phyloP scores from a whole-genome alignment of 2,888 invertebrate genomes.

The Drosophila silvestris region DNA sequence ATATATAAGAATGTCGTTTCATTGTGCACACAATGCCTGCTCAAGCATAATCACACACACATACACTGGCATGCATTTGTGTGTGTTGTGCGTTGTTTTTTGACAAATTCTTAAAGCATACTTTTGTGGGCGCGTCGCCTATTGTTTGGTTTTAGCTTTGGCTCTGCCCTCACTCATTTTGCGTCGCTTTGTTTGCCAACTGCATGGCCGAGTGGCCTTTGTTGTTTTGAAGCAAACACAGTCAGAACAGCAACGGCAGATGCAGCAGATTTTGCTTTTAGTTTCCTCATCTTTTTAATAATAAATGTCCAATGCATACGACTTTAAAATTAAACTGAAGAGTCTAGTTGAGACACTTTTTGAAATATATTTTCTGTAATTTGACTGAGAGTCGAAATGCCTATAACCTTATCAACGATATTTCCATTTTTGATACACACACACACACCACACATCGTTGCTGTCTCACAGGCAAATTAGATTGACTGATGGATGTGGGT shows the following conservation, averaged over 20 bases:
- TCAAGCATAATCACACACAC: slow-evolving; percentile 27
- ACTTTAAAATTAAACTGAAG: slow-evolving; percentile 34
- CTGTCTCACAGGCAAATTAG: slow-evolving; percentile 71
- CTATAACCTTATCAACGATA: slow-evolving; percentile 71
- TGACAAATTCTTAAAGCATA: slow-evolving; percentile 69
- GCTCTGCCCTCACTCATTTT: slow-evolving; percentile 37
- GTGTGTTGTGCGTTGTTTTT: slow-evolving; percentile 20
- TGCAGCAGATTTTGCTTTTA: slow-evolving; percentile 14
- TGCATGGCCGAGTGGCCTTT: slow-evolving; percentile 70
- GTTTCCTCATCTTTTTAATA: slow-evolving; percentile 59
- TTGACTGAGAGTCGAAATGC: slow-evolving; percentile 43
- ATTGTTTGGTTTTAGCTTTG: slow-evolving; percentile 60
- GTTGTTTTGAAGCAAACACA: slow-evolving; percentile 46
- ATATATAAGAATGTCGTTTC: slow-evolving; percentile 28
- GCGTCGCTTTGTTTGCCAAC: slow-evolving; percentile 65
- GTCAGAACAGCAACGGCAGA: slow-evolving; percentile 19
- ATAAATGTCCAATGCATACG: slow-evolving; percentile 59
- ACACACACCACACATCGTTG: slow-evolving; percentile 23
- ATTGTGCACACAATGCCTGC: slow-evolving; percentile 54
- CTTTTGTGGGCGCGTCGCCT: slow-evolving; percentile 60
- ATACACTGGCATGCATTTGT: slow-evolving; percentile 5
- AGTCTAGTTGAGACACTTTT: neutral
- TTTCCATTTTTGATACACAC: slow-evolving; percentile 33
- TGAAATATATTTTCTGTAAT: slow-evolving; percentile 49
- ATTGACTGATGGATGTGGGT: slow-evolving; percentile 61